phyloP scores from a whole-genome alignment of 2,113 vertebrate genomes.

The Myanophis thanlyinensis region DNA sequence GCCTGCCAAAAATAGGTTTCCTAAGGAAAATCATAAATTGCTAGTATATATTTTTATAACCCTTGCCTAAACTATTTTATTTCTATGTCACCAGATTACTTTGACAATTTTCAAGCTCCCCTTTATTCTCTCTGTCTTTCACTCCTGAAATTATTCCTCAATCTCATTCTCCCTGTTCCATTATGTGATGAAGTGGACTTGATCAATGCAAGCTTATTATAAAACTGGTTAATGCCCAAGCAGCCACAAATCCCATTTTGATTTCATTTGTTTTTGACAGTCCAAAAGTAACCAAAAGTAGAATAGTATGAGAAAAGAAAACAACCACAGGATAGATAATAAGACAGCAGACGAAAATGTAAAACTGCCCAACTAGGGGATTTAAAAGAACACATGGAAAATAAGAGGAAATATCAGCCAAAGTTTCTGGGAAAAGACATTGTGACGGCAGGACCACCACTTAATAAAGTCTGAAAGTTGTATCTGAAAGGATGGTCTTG shows the following conservation, averaged over 20 bases:
- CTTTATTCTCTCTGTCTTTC: neutral
- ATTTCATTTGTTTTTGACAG: neutral
- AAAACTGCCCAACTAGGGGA: neutral
- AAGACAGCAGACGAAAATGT: neutral
- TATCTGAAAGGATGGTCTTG: neutral
- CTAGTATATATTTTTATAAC: neutral
- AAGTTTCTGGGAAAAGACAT: neutral
- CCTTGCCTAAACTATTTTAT: neutral
- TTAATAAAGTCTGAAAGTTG: neutral
- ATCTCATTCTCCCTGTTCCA: neutral
- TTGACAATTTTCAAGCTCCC: neutral
- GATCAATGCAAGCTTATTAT: neutral
- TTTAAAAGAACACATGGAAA: neutral
- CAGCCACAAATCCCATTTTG: neutral
- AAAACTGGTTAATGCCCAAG: neutral
- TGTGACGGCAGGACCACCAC: neutral
- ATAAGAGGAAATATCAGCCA: neutral
- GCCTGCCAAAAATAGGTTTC: neutral
- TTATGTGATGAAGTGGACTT: neutral
- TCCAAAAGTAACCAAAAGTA: neutral
- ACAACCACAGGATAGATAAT: neutral
- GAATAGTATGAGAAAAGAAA: neutral
- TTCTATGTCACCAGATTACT: neutral
- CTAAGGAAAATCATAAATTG: neutral
- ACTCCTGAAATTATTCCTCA: neutral